Evolutionary conservation across 2,797 vertebrate species (phyloP).

Genomic region (Mallotus villosus): DNA sequence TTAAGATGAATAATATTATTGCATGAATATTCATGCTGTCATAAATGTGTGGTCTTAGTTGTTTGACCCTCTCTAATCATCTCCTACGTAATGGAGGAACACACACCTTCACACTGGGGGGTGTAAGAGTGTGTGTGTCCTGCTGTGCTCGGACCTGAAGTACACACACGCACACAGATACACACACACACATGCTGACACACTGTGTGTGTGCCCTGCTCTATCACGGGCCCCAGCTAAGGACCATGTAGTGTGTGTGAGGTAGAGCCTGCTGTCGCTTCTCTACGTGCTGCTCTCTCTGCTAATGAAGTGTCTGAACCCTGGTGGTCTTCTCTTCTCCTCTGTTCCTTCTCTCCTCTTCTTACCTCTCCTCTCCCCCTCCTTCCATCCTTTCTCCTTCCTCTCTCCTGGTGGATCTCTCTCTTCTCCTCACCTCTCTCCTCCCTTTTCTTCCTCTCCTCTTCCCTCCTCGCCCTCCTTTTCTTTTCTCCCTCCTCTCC

Average conservation of each 20-base stretch:
- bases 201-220: neutral
- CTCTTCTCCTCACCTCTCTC: neutral
- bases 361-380: neutral
- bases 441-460: no score
- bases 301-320: neutral
- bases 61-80: conserved; percentile 57
- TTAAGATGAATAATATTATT: no score
- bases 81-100: conserved; percentile 57
- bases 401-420: neutral
- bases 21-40: conserved; percentile 55
- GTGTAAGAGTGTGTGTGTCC: conserved; percentile 28
- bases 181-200: neutral
- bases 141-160: conserved; percentile 25
- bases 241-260: neutral
- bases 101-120: conserved; percentile 37
- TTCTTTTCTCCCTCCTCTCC: neutral
- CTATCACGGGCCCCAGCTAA: neutral
- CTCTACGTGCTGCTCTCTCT: neutral
- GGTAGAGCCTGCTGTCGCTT: neutral
- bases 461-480: no score
- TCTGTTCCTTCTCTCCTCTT: neutral
- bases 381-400: neutral
- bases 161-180: no score
- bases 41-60: conserved; percentile 57
- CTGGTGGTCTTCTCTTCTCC: neutral